Base-by-base conservation (phyloP, 2,113 vertebrate species). In the Penelope pileata region DNA sequence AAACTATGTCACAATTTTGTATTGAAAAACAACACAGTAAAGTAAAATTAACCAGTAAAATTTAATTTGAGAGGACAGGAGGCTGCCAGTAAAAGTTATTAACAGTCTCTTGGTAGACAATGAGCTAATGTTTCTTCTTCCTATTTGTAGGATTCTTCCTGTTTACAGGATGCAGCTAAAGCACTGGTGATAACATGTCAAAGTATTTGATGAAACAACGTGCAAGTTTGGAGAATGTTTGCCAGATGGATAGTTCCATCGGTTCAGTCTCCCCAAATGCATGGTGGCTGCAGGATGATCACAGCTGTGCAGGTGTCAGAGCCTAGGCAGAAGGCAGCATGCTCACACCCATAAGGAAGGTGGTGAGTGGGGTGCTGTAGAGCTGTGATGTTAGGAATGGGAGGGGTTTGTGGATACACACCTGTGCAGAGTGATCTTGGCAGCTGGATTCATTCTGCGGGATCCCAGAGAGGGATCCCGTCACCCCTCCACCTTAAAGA, bases 31-130 rank as follows among this genome's bases (percentile, higher is more conserved):
- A 45, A 54, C 45, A 7, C 11, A 23, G 6, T 58, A 68, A 88
- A 86, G 21, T 47, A 60, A 94, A 94, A 64, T 53, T 77, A 62
- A 85, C 12, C 22, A 63, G 45, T 63, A 69, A 92, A 92, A 85
- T 32, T 26, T 47, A 3, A 30, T 19, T 47, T 66, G n/a, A 79
- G 26, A 74, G 42, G 18, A 67, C 26, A 66, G 15, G 17, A 69
- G 47, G 30, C 23, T 77, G 15, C 7, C 12, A 24, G 10, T 83
- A 62, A 45, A 90, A 53, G 11, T 86, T 75, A 64, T 5, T 92
- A 79, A 45, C 6, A 3, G 12, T 23, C 67, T 74, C 3, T 18
- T 47, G 10, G 27, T 36, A 91, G 26, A 36, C 58, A 75, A 51
- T 43, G 80, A 42, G 17, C 43, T 75, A 60, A 72, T 72, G 10